phyloP scores from a whole-genome alignment of 1,140 invertebrate genomes.

The Calliphora vicina region DNA sequence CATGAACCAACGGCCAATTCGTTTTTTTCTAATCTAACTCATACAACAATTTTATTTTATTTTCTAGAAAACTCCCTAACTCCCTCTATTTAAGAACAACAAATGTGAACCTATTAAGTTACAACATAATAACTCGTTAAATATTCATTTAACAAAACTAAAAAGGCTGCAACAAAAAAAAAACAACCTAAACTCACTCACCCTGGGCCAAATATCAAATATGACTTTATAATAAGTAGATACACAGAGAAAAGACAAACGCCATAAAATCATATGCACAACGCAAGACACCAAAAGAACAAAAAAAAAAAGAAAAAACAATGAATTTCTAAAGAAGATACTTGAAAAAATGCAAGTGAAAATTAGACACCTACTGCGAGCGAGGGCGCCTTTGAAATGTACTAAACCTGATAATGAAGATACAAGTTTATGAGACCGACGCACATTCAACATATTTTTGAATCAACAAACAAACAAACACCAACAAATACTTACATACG shows the following conservation, averaged over 20 bases:
- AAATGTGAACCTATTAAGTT: slow-evolving; percentile 19
- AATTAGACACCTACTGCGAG: background rate
- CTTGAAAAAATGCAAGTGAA: background rate
- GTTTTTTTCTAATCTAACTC: too few species aligned
- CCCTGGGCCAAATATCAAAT: too few species aligned
- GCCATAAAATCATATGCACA: too few species aligned
- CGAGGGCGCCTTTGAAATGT: background rate
- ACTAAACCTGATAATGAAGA: background rate
- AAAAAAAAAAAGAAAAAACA: background rate
- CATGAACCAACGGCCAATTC: too few species aligned
- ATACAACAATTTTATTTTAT: background rate
- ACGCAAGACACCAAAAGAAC: too few species aligned
- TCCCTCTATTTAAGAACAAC: background rate
- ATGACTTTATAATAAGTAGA: too few species aligned
- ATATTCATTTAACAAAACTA: background rate
- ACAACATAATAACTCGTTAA: slow-evolving; percentile 12
- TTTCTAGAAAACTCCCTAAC: background rate
- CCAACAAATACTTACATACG: too few species aligned
- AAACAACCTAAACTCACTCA: too few species aligned
- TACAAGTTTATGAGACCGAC: background rate
- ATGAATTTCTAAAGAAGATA: background rate
- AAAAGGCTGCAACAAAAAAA: background rate
- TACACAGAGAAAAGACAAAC: too few species aligned
- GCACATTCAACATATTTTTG: background rate
- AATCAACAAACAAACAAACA: background rate